phyloP scores from a whole-genome alignment of 2,888 invertebrate genomes.

The Erebia epiphron region DNA sequence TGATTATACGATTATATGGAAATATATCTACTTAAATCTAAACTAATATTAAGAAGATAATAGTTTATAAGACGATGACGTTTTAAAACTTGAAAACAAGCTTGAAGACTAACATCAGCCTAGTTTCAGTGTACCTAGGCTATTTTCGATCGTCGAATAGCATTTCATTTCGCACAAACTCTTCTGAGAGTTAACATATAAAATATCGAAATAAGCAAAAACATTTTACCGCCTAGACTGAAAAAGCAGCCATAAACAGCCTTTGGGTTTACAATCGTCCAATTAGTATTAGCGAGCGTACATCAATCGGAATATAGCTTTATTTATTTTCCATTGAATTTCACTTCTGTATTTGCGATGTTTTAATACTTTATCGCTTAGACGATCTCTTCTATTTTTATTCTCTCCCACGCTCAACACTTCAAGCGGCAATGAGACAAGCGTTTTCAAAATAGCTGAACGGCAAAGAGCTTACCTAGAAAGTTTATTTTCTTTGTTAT shows the following conservation, averaged over 20 bases:
- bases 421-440: not conserved
- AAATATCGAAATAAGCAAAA: too few relatives aligned
- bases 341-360: slow-evolving; percentile 2
- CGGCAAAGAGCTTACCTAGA: not conserved
- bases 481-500: not conserved
- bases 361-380: slow-evolving; percentile 12
- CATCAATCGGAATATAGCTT: slow-evolving; percentile 5
- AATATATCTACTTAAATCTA: too few relatives aligned
- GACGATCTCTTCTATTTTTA: slow-evolving; percentile 12
- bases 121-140: too few relatives aligned
- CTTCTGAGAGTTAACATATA: too few relatives aligned
- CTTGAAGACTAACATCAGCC: too few relatives aligned
- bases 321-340: slow-evolving; percentile 8
- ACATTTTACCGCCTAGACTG: not conserved
- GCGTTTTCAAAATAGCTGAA: not conserved
- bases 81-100: too few relatives aligned
- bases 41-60: too few relatives aligned
- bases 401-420: slow-evolving; percentile 6
- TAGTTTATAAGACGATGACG: too few relatives aligned
- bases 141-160: too few relatives aligned
- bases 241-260: not conserved
- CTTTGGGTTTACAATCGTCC: not conserved
- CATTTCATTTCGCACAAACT: too few relatives aligned
- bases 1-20: not conserved
- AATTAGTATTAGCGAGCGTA: slow-evolving; percentile 4